Conservation (phyloP, 2,888 invertebrate genomes). For the Rhopalosiphum nymphaeae region DNA sequence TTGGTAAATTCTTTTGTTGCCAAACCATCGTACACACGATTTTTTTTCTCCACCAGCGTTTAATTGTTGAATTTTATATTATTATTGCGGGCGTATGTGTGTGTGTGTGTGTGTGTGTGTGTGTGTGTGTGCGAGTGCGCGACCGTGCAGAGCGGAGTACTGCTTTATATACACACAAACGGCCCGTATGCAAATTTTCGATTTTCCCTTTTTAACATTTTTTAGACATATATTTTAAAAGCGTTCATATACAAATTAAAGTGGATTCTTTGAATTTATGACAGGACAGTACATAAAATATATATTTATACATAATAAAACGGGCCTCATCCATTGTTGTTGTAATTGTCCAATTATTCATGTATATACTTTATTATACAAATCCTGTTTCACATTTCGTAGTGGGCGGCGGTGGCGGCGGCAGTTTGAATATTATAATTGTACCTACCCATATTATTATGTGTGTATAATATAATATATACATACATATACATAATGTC, state of each 20-base stretch:
- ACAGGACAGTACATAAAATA: constrained; percentile 26
- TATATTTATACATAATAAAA: constrained; percentile 39
- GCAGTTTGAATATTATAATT: constrained; percentile 41
- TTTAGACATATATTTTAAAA: constrained; percentile 50
- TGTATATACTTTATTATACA: constrained; percentile 54
- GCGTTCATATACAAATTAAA: constrained; percentile 53
- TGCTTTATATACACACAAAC: neutral
- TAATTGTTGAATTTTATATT: constrained; percentile 48
- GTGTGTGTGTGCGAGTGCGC: neutral
- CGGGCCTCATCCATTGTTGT: constrained; percentile 56
- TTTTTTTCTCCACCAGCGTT: neutral
- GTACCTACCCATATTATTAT: constrained; percentile 1
- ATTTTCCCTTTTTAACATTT: constrained; percentile 48
- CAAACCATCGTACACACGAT: neutral
- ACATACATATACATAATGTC: neutral
- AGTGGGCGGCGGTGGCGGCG: constrained; percentile 47
- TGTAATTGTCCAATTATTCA: constrained; percentile 65
- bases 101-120: neutral
- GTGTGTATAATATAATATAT: neutral
- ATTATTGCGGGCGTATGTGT: neutral
- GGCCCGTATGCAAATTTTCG: constrained; percentile 47
- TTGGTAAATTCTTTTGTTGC: constrained; percentile 40
- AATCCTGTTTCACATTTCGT: constrained; percentile 57
- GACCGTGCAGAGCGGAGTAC: neutral
- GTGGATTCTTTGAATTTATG: constrained; percentile 60